A percentile compares a stretch with the other conserved stretches of the same genome.
These are phyloP conservation scores for Gadopsis bispinosus DNA, from an alignment of 2,797 vertebrate species.

Conservation along the genomic window DNA sequence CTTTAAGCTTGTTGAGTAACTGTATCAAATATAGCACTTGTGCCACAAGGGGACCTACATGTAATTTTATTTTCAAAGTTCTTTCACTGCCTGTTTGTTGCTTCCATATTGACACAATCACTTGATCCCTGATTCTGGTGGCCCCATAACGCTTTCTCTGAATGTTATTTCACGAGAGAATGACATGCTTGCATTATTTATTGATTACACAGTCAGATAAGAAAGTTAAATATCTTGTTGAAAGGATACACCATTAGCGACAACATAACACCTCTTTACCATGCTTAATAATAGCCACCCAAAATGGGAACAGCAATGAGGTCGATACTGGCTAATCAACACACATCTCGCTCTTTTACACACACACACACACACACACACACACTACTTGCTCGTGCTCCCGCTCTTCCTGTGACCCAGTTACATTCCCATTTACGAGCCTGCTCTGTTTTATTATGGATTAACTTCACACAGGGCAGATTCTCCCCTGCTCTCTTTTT, in stretches of 20 bases:
- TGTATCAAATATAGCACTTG: neutral
- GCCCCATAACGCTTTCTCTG: constrained; percentile 18
- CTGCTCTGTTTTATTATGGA: constrained; percentile 81
- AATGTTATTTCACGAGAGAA: constrained; percentile 21
- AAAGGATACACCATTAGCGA: constrained; percentile 21
- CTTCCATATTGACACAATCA: constrained; percentile 18
- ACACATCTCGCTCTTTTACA: constrained; percentile 38
- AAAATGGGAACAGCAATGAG: constrained; percentile 70
- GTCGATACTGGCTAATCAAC: constrained; percentile 73
- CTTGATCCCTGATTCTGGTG: constrained; percentile 24
- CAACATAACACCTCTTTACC: constrained; percentile 13
- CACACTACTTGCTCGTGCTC: constrained; percentile 55
- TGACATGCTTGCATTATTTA: constrained; percentile 41
- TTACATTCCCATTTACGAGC: constrained; percentile 80
- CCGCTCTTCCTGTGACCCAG: constrained; percentile 80
- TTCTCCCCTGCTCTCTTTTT: constrained; percentile 41
- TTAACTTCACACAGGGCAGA: constrained; percentile 63
- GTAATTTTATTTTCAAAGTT: neutral
- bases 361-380: constrained; percentile 29
- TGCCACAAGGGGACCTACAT: neutral
- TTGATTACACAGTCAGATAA: constrained; percentile 1
- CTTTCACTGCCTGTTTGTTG: constrained; percentile 12
- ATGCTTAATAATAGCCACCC: constrained; percentile 50
- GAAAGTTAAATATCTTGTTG: neutral
- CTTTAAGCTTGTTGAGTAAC: constrained; percentile 9